Conservation (phyloP, 2,113 vertebrate genomes). For the Rhinogobius similis region DNA sequence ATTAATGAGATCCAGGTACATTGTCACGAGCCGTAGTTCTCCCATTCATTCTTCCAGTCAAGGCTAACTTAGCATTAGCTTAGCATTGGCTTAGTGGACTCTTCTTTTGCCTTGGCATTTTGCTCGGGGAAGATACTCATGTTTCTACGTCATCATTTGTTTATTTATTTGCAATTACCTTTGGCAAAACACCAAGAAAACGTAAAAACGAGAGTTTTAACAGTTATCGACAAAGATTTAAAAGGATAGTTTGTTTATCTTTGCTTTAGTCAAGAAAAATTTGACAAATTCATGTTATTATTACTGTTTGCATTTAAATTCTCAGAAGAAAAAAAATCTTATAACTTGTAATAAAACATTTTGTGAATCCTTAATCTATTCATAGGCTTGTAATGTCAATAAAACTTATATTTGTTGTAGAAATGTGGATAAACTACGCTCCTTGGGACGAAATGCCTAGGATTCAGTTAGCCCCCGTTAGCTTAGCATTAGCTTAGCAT, state of each 20-base stretch:
- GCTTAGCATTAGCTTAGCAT: background rate
- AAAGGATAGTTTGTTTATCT: background rate
- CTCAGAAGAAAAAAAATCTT: background rate
- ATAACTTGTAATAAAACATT: background rate
- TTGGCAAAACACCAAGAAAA: background rate
- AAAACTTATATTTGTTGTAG: background rate
- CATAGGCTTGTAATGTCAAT: background rate
- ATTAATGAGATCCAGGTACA: background rate
- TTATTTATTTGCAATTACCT: background rate
- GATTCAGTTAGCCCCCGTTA: background rate
- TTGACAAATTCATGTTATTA: no score
- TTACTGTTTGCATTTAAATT: background rate
- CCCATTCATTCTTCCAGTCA: background rate
- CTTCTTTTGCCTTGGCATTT: background rate
- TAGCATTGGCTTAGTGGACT: slow-evolving; percentile 33
- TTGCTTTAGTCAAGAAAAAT: background rate
- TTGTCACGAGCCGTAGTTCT: fast-evolving
- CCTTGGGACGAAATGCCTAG: background rate
- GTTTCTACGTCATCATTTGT: background rate
- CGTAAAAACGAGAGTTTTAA: no score
- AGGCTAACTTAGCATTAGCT: slow-evolving; percentile 14
- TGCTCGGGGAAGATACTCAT: background rate
- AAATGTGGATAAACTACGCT: background rate
- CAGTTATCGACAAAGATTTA: background rate
- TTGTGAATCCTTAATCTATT: background rate